phyloP scores from a whole-genome alignment of 2,888 invertebrate genomes.

The Gibbula magus region DNA sequence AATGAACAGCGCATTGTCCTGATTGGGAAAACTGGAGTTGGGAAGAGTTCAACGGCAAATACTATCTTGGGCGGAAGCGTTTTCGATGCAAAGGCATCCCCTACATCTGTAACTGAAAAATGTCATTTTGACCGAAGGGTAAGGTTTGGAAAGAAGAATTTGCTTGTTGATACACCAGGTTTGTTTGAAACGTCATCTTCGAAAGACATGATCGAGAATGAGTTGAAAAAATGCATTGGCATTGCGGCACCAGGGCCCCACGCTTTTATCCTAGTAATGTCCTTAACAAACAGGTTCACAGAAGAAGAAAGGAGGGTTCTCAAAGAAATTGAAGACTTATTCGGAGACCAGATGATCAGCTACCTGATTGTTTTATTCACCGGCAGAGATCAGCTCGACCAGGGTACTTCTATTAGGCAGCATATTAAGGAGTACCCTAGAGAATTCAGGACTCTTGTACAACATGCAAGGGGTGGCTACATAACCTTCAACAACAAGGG shows the following conservation, averaged over 20 bases:
- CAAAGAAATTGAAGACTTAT: not conserved
- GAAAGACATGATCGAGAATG: conserved; percentile 24
- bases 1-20: conserved; percentile 34
- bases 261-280: not conserved
- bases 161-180: conserved; percentile 38
- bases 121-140: conserved; percentile 3
- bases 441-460: not conserved
- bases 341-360: not conserved
- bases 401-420: not conserved
- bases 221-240: not conserved
- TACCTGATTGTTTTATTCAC: not conserved
- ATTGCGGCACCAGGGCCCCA: not conserved
- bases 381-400: not conserved
- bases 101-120: conserved; percentile 30
- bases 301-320: not conserved
- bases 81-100: conserved; percentile 28
- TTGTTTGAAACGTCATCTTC: conserved; percentile 35
- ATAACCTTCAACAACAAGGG: conserved; percentile 32
- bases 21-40: conserved; percentile 35
- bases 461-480: conserved; percentile 27
- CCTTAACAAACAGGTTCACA: not conserved
- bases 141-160: conserved; percentile 24
- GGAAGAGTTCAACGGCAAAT: conserved; percentile 40
- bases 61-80: conserved; percentile 18
- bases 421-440: not conserved